A percentile compares a stretch with the other conserved stretches of the same genome.
phyloP scores from a whole-genome alignment of 1,140 invertebrate species.

The Zaprionus kolodkinae region DNA sequence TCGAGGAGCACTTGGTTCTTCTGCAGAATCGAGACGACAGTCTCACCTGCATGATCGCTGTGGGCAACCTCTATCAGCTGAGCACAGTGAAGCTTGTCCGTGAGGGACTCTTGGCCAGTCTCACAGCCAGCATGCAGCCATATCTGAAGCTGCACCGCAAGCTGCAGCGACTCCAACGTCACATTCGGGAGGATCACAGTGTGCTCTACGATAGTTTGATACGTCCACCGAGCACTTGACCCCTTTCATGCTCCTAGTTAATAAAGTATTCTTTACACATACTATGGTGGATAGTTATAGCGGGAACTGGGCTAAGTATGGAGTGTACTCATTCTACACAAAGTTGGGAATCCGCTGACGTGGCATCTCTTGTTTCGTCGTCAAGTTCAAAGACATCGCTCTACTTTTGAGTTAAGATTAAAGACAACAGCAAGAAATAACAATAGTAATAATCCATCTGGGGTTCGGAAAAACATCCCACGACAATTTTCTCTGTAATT shows the following conservation, averaged over 20 bases:
- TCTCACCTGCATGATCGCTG: conserved; percentile 48
- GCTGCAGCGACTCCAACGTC: conserved; percentile 43
- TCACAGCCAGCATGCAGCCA: conserved; percentile 36
- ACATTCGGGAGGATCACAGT: conserved; percentile 40
- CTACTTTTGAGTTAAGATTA: conserved; percentile 24
- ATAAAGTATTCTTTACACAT: not conserved
- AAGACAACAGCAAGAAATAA: conserved; percentile 8
- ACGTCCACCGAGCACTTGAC: conserved; percentile 17
- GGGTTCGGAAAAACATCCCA: conserved; percentile 18
- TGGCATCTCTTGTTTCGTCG: not conserved
- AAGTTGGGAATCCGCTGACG: not conserved
- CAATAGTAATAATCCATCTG: not conserved
- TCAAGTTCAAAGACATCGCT: conserved; percentile 25
- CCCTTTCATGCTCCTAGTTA: not conserved
- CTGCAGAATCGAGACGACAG: conserved; percentile 50
- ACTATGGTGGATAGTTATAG: not conserved
- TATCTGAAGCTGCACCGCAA: conserved; percentile 53
- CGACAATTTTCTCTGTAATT: conserved; percentile 44
- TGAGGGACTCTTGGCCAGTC: conserved; percentile 17
- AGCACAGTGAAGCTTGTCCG: conserved; percentile 49
- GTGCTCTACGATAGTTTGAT: conserved; percentile 37
- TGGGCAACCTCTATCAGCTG: conserved; percentile 54
- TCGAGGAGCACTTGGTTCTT: conserved; percentile 42
- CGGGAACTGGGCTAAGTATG: not conserved
- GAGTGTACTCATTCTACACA: not conserved